Conservation (phyloP, 2,888 invertebrate genomes). For the Epinotia ramella region DNA sequence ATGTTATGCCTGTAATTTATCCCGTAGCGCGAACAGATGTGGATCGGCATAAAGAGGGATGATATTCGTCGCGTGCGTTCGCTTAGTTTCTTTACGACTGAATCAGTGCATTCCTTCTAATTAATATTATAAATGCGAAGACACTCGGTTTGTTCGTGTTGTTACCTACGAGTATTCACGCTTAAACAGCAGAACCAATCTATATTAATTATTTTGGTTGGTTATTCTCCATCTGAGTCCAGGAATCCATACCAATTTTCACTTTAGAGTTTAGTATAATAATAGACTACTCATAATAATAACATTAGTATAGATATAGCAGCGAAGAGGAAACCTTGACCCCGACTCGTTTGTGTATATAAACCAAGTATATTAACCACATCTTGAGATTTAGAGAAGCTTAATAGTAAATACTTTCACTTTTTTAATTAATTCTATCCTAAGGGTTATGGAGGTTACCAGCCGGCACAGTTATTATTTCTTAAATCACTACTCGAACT, state of each 20-base stretch:
- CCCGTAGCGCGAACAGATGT: slow-evolving; percentile 10
- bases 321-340: neutral
- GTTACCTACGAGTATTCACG: too few relatives aligned
- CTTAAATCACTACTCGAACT: slow-evolving; percentile 34
- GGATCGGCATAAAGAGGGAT: slow-evolving; percentile 11
- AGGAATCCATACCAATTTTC: too few relatives aligned
- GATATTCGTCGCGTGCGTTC: neutral
- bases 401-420: too few relatives aligned
- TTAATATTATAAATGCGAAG: too few relatives aligned
- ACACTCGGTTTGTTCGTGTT: too few relatives aligned
- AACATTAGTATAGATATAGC: neutral
- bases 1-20: slow-evolving; percentile 3
- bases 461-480: slow-evolving; percentile 16
- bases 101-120: neutral
- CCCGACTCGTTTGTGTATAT: neutral
- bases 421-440: neutral
- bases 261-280: too few relatives aligned
- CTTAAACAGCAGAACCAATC: neutral
- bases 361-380: too few relatives aligned
- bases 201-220: neutral
- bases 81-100: neutral
- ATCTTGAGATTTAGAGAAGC: neutral
- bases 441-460: slow-evolving; percentile 13
- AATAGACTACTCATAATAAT: too few relatives aligned
- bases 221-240: too few relatives aligned